Evolutionary conservation across 2,888 invertebrate species (phyloP).

Genomic region (Oscheius onirici): DNA sequence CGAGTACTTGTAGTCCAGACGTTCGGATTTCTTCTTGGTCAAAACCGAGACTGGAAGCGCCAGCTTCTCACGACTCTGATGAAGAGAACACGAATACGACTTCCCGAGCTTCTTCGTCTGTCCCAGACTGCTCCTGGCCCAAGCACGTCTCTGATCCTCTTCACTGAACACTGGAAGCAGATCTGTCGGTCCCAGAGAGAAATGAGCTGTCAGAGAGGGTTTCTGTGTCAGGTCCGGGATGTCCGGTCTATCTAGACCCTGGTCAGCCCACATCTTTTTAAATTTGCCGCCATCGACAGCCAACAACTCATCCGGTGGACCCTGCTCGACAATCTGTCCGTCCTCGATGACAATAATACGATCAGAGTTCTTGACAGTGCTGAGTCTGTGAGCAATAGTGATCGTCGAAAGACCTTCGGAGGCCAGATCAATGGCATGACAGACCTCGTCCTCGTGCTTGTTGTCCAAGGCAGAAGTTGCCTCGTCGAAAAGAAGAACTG

Average conservation of each 20-base stretch:
- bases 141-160: constrained; percentile 58
- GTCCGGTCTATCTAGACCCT: constrained; percentile 54
- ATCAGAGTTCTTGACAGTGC: constrained; percentile 65
- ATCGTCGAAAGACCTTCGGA: constrained; percentile 67
- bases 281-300: constrained; percentile 55
- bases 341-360: constrained; percentile 67
- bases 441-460: constrained; percentile 70
- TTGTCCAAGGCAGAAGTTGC: constrained; percentile 68
- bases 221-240: constrained; percentile 22
- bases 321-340: constrained; percentile 67
- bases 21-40: constrained; percentile 63
- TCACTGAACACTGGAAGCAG: background rate
- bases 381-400: constrained; percentile 67
- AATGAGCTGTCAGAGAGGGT: constrained; percentile 40
- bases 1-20: constrained; percentile 55
- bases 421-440: constrained; percentile 68
- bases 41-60: constrained; percentile 59
- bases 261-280: constrained; percentile 61
- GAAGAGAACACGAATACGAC: constrained; percentile 66
- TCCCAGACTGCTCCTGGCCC: constrained; percentile 67
- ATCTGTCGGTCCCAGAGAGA: constrained; percentile 44
- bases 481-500: constrained; percentile 63
- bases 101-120: constrained; percentile 62
- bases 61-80: constrained; percentile 61
- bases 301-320: constrained; percentile 65